Base-by-base conservation (phyloP, 2,113 vertebrate species). In the Passer domesticus region DNA sequence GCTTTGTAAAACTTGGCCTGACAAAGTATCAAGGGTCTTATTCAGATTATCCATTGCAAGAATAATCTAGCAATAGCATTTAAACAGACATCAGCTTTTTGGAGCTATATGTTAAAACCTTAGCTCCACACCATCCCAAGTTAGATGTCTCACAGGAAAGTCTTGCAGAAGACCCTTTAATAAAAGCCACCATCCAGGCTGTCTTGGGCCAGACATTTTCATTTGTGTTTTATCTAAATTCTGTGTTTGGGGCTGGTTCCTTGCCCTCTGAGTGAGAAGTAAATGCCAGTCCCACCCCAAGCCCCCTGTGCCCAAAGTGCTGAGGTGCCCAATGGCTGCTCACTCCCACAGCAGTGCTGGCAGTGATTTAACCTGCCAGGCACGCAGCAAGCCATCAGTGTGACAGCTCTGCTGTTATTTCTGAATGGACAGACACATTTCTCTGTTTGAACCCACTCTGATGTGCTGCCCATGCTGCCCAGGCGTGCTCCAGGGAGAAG, bases 51-150 rank as follows among this genome's bases (percentile, higher is more conserved):
- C 50, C 13, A 67, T 46, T 4, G 1, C n/a, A 67, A 75, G 56
- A 63, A 82, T 44, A 87, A 84, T 37, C 17, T 66, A 85, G 41
- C 18, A 39, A n/a, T 49, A 35, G 3, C 7, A 4, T 74, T 81
- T 64, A 73, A 68, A 59, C 3, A 87, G 46, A 49, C 15, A 53
- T 16, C 50, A 62, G 7, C 55, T 86, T 83, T 47, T 56, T 58
- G 6, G 9, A 91, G 55, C 21, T 25, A 1, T 15, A 14, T 1
- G 3, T 52, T 66, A 52, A 75, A 74, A 53, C n/a, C 37, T 37
- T 37, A 39, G 41, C 23, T 43, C 46, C 41, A 15, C 25, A 19
- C 7, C 25, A 13, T 15, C 67, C 23, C 0, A 0, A 68, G 33
- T 50, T 33, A 49, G 21, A 27, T 69, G 11, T 21, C 39, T 81